Evolutionary conservation across 2,888 invertebrate species (phyloP).

Genomic region (Phasia obesa): DNA sequence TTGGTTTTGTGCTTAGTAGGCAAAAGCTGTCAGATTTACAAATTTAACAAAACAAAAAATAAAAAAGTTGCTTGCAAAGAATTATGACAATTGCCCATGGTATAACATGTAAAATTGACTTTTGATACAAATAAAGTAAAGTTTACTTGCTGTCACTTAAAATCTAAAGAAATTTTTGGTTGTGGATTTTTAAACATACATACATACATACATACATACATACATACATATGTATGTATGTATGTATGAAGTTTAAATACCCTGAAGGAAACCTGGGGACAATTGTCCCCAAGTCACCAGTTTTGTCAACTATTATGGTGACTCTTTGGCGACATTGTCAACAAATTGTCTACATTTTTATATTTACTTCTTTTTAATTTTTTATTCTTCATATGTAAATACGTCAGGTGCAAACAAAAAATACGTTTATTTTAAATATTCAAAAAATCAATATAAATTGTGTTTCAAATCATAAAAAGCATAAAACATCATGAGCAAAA

Average conservation of each 20-base stretch:
- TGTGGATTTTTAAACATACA: neutral
- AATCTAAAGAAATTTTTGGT: neutral
- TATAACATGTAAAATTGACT: slow-evolving; percentile 58
- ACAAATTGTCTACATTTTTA: too few relatives aligned
- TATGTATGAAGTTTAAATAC: neutral
- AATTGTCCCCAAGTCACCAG: too few relatives aligned
- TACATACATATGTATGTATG: neutral
- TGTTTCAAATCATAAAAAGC: too few relatives aligned
- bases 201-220: neutral
- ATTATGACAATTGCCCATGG: slow-evolving; percentile 39
- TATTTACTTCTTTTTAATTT: too few relatives aligned
- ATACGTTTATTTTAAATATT: too few relatives aligned
- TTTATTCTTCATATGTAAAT: too few relatives aligned
- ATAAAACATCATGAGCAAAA: too few relatives aligned
- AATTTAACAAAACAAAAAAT: neutral
- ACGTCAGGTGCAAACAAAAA: too few relatives aligned
- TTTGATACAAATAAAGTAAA: slow-evolving; percentile 55
- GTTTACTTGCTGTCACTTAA: slow-evolving; percentile 42
- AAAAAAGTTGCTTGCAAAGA: slow-evolving; percentile 60
- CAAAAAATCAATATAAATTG: too few relatives aligned
- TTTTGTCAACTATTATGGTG: too few relatives aligned
- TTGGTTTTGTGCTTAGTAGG: neutral
- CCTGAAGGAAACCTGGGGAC: too few relatives aligned
- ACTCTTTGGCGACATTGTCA: too few relatives aligned
- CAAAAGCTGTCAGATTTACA: slow-evolving; percentile 32